Base-by-base conservation (phyloP, 2,797 vertebrate species). In the Etheostoma perlongum region DNA sequence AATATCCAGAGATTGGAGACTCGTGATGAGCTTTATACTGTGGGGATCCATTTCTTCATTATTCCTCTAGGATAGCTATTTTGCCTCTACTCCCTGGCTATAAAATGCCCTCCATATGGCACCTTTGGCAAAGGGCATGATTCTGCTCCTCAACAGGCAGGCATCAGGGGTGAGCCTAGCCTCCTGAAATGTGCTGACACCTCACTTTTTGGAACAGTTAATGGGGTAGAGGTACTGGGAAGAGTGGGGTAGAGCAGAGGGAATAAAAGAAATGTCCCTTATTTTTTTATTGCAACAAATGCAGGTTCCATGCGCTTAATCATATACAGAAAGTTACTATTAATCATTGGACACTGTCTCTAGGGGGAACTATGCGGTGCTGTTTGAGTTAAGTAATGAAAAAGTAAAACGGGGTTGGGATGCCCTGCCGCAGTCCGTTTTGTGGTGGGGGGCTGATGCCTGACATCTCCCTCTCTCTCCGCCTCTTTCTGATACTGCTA, bases 21-120 rank as follows among this genome's bases (percentile, higher is more conserved):
- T 72, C 46, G 78, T 83, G 76, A 89, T 82, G 74, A 83, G 78
- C 63, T 86, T 85, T 81, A 86, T 87, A 66, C 82, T 79, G 80
- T 78, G 61, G 73, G 83, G 87, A 91, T 89, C 88, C 74, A 85
- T 92, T 81, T 88, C 86, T 81, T 92, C 92, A 93, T 94, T 89
- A 88, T 85, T 90, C 91, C 88, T 89, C 46, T 49, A 89, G 84
- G 89, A 85, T 36, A 67, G 63, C 66, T 78, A 73, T 78, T 86
- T 81, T 63, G 27, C 68, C 25, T 75, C 68, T 54, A 62, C 81
- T 84, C 59, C 81, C 67, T 5, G 23, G 71, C 82, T 65, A 88
- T 88, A 83, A 92, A 91, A 80, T 46, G 76, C 64, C 63, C 49
- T 89, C 88, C 89, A 90, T 92, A 89, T 94, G 88, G 88, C 73